Evolutionary conservation across 1,140 invertebrate genomes (phyloP).

Genomic region (Lordiphosa stackelbergi): DNA sequence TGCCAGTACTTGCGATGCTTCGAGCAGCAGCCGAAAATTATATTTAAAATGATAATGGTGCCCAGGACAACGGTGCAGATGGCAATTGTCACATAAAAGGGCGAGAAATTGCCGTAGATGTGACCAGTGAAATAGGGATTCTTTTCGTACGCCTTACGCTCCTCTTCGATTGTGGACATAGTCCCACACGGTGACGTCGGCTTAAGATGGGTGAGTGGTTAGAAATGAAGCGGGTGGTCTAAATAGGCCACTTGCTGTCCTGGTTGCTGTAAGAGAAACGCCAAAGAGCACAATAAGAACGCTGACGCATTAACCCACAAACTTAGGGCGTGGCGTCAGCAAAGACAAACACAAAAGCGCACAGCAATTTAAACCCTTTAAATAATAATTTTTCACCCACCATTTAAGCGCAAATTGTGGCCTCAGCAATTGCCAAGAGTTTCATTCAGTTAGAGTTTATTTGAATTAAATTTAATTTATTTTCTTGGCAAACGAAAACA

Average conservation of each 20-base stretch:
- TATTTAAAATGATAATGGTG: constrained; percentile 85
- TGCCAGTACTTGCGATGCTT: constrained; percentile 88
- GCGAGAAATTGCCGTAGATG: constrained; percentile 83
- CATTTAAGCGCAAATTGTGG: constrained; percentile 36
- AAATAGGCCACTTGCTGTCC: constrained; percentile 19
- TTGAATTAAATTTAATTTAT: constrained; percentile 9
- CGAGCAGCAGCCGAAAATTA: constrained; percentile 88
- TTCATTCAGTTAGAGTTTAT: constrained; percentile 21
- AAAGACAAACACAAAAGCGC: constrained; percentile 13
- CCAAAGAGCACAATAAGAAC: constrained; percentile 20
- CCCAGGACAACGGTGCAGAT: constrained; percentile 85
- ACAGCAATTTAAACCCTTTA: background rate
- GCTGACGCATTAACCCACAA: constrained; percentile 22
- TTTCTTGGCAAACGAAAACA: constrained; percentile 37
- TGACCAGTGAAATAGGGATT: constrained; percentile 82
- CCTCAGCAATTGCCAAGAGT: constrained; percentile 19
- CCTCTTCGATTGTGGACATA: constrained; percentile 82
- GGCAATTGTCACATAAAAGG: constrained; percentile 87
- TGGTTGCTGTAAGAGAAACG: constrained; percentile 13
- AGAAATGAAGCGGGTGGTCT: constrained; percentile 18
- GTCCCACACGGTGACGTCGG: constrained; percentile 28
- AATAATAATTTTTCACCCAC: constrained; percentile 28
- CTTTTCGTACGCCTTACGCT: constrained; percentile 82
- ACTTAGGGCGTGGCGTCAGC: constrained; percentile 56
- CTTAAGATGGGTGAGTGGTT: constrained; percentile 31